Evolutionary conservation across 2,797 vertebrate genomes (phyloP), one percentile per base, ranked within the genome.

Genomic region (Sphenodon punctatus): DNA sequence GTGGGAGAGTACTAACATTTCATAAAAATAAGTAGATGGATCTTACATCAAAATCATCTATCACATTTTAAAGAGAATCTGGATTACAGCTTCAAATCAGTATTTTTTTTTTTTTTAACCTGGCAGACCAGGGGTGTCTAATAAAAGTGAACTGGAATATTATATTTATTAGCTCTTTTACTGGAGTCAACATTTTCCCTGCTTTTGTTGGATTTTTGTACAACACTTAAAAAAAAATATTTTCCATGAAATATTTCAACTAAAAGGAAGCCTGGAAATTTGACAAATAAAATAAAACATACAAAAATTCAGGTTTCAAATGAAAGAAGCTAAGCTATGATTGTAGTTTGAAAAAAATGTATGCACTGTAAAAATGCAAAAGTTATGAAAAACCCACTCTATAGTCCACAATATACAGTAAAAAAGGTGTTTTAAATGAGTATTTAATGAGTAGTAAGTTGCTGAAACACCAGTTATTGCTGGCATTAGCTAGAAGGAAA

Each of bases 401-500:
- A 79, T 76, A 87, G 71, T 93, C 95, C 94, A 95, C 96, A 90
- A 77, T 76, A 95, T 63, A 95, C 94, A 95, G 76, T 89, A 75
- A 76, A 73, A 86, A 94, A 95, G 87, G 93, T 95, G 92, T 93
- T 95, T 93, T 89, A 94, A 95, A 94, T 94, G 89, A 92, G 79
- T 80, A 90, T 94, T 95, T 95, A 96, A 95, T 95, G 93, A 95
- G 91, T 89, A 93, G 82, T 91, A 95, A 89, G 89, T 85, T 95
- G 91, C 80, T 94, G 93, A 95, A 95, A 89, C 67, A 89, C 76
- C 78, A 89, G 91, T 93, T 93, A 93, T 93, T 95, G 61, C 89
- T 93, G 85, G 88, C 78, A 75, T 78, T 93, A 87, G 48, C 59
- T 94, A 76, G 79, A 92, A 93, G 93, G 94, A 96, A 96, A 95